Percentiles rank a stretch among this genome's conserved stretches.
These are phyloP conservation scores for Brotula barbata DNA, from an alignment of 2,797 vertebrate species.

Conservation along the genomic window DNA sequence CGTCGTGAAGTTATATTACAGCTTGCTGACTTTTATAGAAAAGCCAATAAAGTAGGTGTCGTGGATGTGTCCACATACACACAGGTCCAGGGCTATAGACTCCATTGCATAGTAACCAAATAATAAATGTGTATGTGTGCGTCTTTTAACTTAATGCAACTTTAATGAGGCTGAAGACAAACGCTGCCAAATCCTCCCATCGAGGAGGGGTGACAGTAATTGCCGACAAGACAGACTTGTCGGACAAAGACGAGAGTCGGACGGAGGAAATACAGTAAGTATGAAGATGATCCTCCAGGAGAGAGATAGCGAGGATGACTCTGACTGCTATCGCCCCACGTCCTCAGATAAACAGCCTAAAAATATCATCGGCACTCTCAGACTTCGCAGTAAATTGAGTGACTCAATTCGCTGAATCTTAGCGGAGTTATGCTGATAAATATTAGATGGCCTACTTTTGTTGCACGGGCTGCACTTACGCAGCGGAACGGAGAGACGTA, in stretches of 20 bases:
- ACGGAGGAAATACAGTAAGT: constrained; percentile 27
- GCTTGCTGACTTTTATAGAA: background rate
- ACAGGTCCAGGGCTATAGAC: background rate
- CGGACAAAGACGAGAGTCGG: constrained; percentile 69
- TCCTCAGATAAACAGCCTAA: constrained; percentile 38
- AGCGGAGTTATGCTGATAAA: constrained; percentile 70
- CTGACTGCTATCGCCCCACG: constrained; percentile 2
- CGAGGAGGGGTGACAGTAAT: constrained; percentile 77
- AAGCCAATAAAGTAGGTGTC: background rate
- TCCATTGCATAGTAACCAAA: no score
- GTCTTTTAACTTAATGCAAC: constrained; percentile 70
- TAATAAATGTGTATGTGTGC: constrained; percentile 22
- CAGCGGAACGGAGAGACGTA: no score
- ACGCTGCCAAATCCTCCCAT: constrained; percentile 74
- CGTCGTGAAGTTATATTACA: constrained; percentile 9
- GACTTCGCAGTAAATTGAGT: constrained; percentile 67
- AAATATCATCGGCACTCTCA: constrained; percentile 63
- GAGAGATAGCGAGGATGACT: no score
- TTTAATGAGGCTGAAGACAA: constrained; percentile 81
- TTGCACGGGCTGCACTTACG: constrained; percentile 64
- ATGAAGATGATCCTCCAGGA: constrained; percentile 1
- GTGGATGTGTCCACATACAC: constrained; percentile 10
- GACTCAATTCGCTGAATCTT: constrained; percentile 50
- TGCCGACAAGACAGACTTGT: constrained; percentile 73
- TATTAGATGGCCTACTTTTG: constrained; percentile 80